Percentiles rank a stretch among this genome's conserved stretches.
Conservation (phyloP, 2,113 vertebrate genomes). For the mouse (Mus musculus) region DNA sequence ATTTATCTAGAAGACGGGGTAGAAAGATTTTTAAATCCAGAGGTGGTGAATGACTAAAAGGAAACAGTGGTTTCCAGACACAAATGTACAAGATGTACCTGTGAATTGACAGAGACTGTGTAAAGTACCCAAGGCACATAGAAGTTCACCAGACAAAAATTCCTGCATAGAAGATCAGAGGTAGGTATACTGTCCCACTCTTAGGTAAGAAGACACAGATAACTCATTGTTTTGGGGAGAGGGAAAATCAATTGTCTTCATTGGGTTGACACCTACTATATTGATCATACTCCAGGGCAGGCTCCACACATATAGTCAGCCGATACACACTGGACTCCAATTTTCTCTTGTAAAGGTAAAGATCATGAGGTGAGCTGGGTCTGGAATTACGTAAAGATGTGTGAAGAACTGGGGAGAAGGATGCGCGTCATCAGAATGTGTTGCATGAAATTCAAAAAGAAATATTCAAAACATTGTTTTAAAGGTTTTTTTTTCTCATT, state of each 20-base stretch:
- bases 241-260: neutral
- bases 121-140: neutral
- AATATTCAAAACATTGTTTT: neutral
- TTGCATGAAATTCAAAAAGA: neutral
- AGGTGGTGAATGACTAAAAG: neutral
- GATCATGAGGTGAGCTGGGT: neutral
- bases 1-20: neutral
- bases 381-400: neutral
- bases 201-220: neutral
- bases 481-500: neutral
- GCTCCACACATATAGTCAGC: neutral
- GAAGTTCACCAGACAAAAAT: neutral
- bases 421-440: neutral
- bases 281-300: no score
- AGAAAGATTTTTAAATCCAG: neutral
- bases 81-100: neutral
- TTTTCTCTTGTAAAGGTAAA: neutral
- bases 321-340: neutral
- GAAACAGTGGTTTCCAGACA: neutral
- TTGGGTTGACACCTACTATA: no score
- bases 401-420: neutral
- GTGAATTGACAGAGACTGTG: neutral
- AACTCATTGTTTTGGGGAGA: neutral
- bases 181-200: neutral
- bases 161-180: neutral